A percentile compares a stretch with the other conserved stretches of the same genome.
Conservation (phyloP, 2,888 invertebrate species). For the Leptodirus hochenwartii region DNA sequence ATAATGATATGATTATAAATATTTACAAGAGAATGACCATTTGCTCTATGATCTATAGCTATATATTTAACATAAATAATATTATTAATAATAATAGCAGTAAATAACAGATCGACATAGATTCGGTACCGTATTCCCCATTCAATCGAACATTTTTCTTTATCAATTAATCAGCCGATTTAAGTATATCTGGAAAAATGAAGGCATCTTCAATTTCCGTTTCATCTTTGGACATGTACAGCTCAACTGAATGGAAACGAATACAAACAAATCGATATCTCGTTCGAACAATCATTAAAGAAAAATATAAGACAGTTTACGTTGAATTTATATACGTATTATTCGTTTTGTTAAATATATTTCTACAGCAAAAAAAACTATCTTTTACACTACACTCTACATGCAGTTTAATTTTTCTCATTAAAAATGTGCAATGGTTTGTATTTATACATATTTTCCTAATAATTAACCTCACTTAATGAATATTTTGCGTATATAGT, state of each 20-base stretch:
- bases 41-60: conserved; percentile 29
- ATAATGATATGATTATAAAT: conserved; percentile 54
- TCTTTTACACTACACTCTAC: conserved; percentile 16
- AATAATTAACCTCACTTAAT: not conserved
- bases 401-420: too few species aligned
- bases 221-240: too few species aligned
- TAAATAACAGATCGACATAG: too few species aligned
- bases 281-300: too few species aligned
- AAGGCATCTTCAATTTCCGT: too few species aligned
- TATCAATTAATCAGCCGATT: too few species aligned
- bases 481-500: not conserved
- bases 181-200: too few species aligned
- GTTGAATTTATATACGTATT: conserved; percentile 10
- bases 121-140: not conserved
- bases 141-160: not conserved
- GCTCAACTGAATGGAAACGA: too few species aligned
- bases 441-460: conserved; percentile 11
- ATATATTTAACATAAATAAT: conserved; percentile 7
- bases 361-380: too few species aligned
- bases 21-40: conserved; percentile 27
- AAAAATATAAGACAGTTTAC: too few species aligned
- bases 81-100: conserved; percentile 4
- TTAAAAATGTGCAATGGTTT: conserved; percentile 26
- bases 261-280: too few species aligned
- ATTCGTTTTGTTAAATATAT: conserved; percentile 7